A percentile compares a stretch with the other conserved stretches of the same genome.
phyloP scores from a whole-genome alignment of 2,797 vertebrate genomes.

The Menidia menidia region DNA sequence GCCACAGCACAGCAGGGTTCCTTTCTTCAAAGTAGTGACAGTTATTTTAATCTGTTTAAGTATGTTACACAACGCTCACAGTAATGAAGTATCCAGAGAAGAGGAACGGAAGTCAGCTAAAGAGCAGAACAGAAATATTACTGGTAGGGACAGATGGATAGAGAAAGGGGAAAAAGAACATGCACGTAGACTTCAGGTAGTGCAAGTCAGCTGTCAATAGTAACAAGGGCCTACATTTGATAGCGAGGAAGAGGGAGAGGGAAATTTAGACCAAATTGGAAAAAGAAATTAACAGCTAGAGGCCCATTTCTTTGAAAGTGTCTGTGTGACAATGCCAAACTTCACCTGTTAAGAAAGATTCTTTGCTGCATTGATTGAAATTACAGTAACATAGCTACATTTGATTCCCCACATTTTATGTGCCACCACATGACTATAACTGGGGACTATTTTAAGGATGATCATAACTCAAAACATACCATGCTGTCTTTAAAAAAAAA shows the following conservation, averaged over 20 bases:
- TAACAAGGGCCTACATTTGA: slow-evolving; percentile 62
- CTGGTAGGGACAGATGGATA: slow-evolving; percentile 22
- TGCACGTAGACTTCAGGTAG: slow-evolving; percentile 64
- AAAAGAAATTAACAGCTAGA: slow-evolving; percentile 38
- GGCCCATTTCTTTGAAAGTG: slow-evolving; percentile 65
- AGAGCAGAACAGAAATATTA: slow-evolving; percentile 16
- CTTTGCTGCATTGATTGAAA: slow-evolving; percentile 61
- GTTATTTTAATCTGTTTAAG: slow-evolving; percentile 36
- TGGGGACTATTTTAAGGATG: slow-evolving; percentile 37
- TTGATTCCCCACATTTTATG: slow-evolving; percentile 37
- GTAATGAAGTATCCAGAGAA: slow-evolving; percentile 12
- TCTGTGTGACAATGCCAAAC: slow-evolving; percentile 61
- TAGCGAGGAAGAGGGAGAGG: slow-evolving; percentile 42
- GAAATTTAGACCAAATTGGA: slow-evolving; percentile 33
- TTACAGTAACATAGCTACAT: slow-evolving; percentile 60
- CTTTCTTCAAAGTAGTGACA: slow-evolving; percentile 41
- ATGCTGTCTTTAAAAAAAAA: slow-evolving; percentile 33
- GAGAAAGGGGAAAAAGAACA: slow-evolving; percentile 28
- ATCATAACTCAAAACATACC: slow-evolving; percentile 33
- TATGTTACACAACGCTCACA: slow-evolving; percentile 27
- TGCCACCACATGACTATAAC: slow-evolving; percentile 43
- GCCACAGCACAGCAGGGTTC: slow-evolving; percentile 19
- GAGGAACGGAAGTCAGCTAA: slow-evolving; percentile 6
- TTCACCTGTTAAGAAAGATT: slow-evolving; percentile 63
- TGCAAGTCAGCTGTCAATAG: slow-evolving; percentile 56